Percentiles rank a stretch among this genome's conserved stretches.
Evolutionary conservation across 1,140 invertebrate species (phyloP).

Genomic region (Bilobella aurantiaca): DNA sequence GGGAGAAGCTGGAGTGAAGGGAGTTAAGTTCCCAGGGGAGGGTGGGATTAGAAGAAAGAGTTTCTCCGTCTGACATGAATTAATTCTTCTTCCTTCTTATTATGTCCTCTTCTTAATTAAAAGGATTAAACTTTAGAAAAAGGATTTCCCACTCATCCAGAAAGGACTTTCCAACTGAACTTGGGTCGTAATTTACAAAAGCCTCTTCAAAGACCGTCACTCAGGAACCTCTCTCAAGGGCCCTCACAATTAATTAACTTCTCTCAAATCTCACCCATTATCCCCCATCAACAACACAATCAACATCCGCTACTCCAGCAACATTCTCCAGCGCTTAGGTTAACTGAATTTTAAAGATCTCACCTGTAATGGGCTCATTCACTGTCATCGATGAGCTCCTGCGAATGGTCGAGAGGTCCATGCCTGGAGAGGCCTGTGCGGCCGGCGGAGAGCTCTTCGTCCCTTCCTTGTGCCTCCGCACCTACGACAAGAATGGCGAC

Average conservation of each 20-base stretch:
- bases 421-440: background rate
- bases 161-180: background rate
- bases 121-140: conserved; percentile 29
- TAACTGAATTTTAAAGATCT: too few relatives aligned
- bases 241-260: background rate
- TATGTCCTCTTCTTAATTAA: conserved; percentile 33
- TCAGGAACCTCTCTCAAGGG: background rate
- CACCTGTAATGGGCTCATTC: background rate
- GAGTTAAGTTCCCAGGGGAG: background rate
- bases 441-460: background rate
- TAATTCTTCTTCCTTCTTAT: conserved; percentile 19
- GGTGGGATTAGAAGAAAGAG: background rate
- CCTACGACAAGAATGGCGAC: background rate
- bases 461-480: background rate
- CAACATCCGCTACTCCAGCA: background rate
- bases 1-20: background rate
- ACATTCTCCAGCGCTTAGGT: too few relatives aligned
- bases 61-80: conserved; percentile 11
- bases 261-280: background rate
- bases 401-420: too few relatives aligned
- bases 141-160: conserved; percentile 4
- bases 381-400: background rate
- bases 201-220: background rate
- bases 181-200: background rate
- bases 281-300: background rate